These are phyloP conservation scores for Callospermophilus lateralis DNA, from an alignment of 2,113 vertebrate genomes.

Conservation along the genomic window DNA sequence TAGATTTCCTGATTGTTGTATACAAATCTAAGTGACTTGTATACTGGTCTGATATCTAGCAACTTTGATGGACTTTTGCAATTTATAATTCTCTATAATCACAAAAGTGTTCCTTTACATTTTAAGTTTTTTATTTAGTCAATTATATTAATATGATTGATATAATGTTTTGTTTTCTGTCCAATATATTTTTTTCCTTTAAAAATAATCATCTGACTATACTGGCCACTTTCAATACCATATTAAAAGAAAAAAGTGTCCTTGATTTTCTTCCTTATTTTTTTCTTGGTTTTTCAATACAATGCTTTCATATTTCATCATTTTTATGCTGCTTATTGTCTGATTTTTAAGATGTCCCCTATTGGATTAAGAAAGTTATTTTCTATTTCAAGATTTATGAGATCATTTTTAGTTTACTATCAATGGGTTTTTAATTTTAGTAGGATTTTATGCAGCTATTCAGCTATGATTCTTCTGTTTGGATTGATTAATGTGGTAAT, in stretches of 20 bases:
- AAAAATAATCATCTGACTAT: not conserved
- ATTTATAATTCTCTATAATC: not conserved
- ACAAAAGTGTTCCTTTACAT: not conserved
- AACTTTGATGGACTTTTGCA: not conserved
- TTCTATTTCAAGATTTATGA: slow-evolving; percentile 49
- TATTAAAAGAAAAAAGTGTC: not conserved
- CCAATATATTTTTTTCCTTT: not conserved
- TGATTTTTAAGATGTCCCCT: slow-evolving; percentile 47
- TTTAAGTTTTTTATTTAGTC: not conserved
- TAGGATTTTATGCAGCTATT: slow-evolving; percentile 65
- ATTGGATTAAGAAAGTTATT: slow-evolving; percentile 56
- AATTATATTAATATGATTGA: not conserved
- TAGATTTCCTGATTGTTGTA: not conserved
- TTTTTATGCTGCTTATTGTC: slow-evolving; percentile 12
- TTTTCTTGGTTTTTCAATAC: not conserved
- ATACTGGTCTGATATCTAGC: not conserved
- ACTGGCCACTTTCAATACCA: not conserved
- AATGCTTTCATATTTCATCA: slow-evolving; percentile 22
- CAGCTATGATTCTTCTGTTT: slow-evolving; percentile 58
- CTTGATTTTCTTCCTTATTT: not conserved
- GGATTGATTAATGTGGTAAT: slow-evolving; percentile 68
- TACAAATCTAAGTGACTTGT: not conserved
- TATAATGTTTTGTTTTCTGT: not conserved
- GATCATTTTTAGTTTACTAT: slow-evolving; percentile 59
- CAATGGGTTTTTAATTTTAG: slow-evolving; percentile 72